Evolutionary conservation across 1,140 invertebrate genomes (phyloP), one percentile per base, ranked within the genome.

Genomic region (Charaxes varanes): DNA sequence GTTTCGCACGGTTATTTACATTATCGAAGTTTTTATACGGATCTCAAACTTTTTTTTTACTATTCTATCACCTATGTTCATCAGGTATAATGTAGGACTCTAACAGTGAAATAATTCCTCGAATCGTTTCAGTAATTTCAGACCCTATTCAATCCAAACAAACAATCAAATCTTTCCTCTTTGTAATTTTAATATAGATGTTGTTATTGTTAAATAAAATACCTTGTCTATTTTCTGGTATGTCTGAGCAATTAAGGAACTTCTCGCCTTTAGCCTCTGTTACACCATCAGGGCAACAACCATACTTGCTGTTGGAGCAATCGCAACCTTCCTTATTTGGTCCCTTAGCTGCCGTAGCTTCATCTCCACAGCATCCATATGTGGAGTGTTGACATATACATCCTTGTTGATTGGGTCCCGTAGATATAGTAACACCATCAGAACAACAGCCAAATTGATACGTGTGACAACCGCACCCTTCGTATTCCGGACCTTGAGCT

Each of bases 371-470:
- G 76, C 97, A 98, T 12, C 94, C 94, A 72, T 87, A 92, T 45
- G 92, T 86, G 0, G 91, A 90, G 47, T 91, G 88, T 44, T 90
- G 84, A 77, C 96, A 97, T 15, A 92, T 90, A 71, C 96, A 97
- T 3, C 94, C 91, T 68, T 91, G 90, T 38, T 87, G 74, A 33
- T 88, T 86, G 1, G 91, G 91, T 44, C 95, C 96, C 62, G 89
- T 89, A 8, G 96, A 93, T 18, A 89, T 77, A 0, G 91, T 93
- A 22, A 93, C 84, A 0, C 95, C 96, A 85, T 99, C 97, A 6
- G 92, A 89, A 71, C 97, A 98, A 68, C 97, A 98, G 10, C 96
- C 96, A 69, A 95, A 97, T 63, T 95, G 91, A 70, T 92, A 94
- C 4, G 93, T 93, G 56, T 93, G 88, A 69, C 96, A 97, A 0